These are phyloP conservation scores for Plagodis dolabraria DNA, from an alignment of 2,888 invertebrate genomes.

Conservation along the genomic window DNA sequence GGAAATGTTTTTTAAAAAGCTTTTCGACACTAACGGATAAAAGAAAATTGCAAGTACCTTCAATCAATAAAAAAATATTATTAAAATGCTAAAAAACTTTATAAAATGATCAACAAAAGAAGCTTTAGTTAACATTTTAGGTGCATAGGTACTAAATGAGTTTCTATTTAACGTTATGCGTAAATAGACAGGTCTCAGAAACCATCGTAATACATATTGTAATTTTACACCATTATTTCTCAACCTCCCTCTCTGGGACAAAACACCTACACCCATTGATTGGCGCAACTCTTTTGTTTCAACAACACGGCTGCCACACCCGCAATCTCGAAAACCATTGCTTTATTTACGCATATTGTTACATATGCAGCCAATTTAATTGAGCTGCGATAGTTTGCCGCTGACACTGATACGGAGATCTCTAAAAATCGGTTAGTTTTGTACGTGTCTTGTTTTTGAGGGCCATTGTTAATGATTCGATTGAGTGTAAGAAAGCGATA, in stretches of 20 bases:
- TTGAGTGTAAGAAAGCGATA: slow-evolving; percentile 81
- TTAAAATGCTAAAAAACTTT: too few relatives aligned
- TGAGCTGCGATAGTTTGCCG: slow-evolving; percentile 15
- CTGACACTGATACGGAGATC: slow-evolving; percentile 18
- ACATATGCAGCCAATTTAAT: slow-evolving; percentile 31
- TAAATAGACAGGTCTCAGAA: too few relatives aligned
- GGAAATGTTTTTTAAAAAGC: too few relatives aligned
- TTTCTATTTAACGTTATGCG: too few relatives aligned
- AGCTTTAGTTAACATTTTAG: too few relatives aligned
- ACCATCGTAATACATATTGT: too few relatives aligned
- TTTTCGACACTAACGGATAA: too few relatives aligned
- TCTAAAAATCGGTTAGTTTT: slow-evolving; percentile 15
- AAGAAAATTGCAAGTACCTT: too few relatives aligned
- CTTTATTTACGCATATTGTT: slow-evolving; percentile 48
- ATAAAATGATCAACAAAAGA: too few relatives aligned
- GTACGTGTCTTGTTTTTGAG: slow-evolving; percentile 54
- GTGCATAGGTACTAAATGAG: too few relatives aligned
- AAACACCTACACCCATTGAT: slow-evolving; percentile 3
- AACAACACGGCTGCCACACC: slow-evolving; percentile 44
- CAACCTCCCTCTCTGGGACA: not conserved
- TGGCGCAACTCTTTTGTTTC: slow-evolving; percentile 44
- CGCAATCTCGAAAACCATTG: slow-evolving; percentile 34
- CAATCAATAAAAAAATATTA: too few relatives aligned
- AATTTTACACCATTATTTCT: not conserved
- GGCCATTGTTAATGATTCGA: slow-evolving; percentile 78